These are phyloP conservation scores for Dynastes grantii DNA, from an alignment of 2,888 invertebrate species.

Conservation along the genomic window DNA sequence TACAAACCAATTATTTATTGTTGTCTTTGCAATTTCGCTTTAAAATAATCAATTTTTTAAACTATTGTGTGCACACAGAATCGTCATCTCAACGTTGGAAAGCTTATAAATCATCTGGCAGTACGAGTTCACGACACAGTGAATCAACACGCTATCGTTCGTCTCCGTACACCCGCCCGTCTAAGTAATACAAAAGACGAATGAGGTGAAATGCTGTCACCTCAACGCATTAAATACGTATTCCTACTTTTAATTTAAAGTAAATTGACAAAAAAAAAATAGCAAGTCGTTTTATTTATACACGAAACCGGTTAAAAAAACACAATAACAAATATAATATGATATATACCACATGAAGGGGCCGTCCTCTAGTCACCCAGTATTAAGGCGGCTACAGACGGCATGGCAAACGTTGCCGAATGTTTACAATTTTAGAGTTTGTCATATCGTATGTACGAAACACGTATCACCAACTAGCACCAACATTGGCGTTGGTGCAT, in stretches of 20 bases:
- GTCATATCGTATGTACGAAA: too few relatives aligned
- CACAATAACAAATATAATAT: too few relatives aligned
- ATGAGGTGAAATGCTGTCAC: conserved; percentile 26
- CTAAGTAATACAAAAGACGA: conserved; percentile 69
- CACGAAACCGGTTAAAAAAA: too few relatives aligned
- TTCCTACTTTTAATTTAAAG: neutral
- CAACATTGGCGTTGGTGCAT: too few relatives aligned
- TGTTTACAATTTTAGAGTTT: too few relatives aligned
- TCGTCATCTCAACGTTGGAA: conserved; percentile 75
- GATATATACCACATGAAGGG: too few relatives aligned
- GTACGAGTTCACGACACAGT: conserved; percentile 70
- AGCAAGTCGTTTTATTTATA: neutral
- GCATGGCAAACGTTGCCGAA: too few relatives aligned
- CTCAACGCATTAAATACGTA: conserved; percentile 18
- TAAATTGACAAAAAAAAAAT: conserved; percentile 24
- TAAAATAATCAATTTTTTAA: conserved; percentile 51
- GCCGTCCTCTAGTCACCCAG: too few relatives aligned
- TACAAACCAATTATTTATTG: too few relatives aligned
- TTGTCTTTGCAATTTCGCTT: too few relatives aligned
- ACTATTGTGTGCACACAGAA: conserved; percentile 66
- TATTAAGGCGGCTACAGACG: too few relatives aligned
- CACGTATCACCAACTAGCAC: too few relatives aligned
- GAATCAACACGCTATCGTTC: conserved; percentile 74
- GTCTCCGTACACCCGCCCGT: conserved; percentile 74
- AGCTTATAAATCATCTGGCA: conserved; percentile 72